These are phyloP conservation scores for Drosophila buzzatii DNA, from an alignment of 2,888 invertebrate genomes.

Conservation along the genomic window DNA sequence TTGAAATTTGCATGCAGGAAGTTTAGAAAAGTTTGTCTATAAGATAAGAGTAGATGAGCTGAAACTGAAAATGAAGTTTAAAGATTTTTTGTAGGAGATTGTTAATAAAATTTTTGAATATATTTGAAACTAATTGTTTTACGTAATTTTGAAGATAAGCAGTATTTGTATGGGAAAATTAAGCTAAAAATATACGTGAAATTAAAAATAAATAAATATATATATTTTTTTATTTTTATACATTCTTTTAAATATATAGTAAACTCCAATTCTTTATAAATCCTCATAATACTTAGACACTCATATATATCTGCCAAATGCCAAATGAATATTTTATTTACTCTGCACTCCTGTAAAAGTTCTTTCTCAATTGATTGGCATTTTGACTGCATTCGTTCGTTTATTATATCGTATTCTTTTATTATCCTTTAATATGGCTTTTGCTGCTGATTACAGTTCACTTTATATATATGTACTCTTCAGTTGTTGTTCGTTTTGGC, in stretches of 20 bases:
- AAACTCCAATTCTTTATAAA: too few species aligned
- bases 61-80: too few species aligned
- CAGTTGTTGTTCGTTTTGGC: slow-evolving; percentile 20
- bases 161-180: too few species aligned
- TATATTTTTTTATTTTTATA: too few species aligned
- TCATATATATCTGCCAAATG: not conserved
- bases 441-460: slow-evolving; percentile 40
- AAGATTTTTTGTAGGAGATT: not conserved
- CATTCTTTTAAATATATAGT: too few species aligned
- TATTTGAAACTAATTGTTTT: not conserved
- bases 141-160: too few species aligned
- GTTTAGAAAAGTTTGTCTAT: not conserved
- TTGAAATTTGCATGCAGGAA: not conserved
- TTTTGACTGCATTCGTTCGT: slow-evolving; percentile 5
- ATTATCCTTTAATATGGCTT: slow-evolving; percentile 36
- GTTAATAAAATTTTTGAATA: not conserved
- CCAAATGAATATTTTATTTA: not conserved
- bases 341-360: not conserved
- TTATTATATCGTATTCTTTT: slow-evolving; percentile 32
- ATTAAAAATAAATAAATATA: too few species aligned
- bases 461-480: slow-evolving; percentile 17
- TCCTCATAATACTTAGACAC: not conserved
- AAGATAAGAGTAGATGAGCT: not conserved
- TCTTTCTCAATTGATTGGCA: not conserved
- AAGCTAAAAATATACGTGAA: too few species aligned